Evolutionary conservation across 1,140 invertebrate species (phyloP).

Genomic region (Steinernema khuongi): DNA sequence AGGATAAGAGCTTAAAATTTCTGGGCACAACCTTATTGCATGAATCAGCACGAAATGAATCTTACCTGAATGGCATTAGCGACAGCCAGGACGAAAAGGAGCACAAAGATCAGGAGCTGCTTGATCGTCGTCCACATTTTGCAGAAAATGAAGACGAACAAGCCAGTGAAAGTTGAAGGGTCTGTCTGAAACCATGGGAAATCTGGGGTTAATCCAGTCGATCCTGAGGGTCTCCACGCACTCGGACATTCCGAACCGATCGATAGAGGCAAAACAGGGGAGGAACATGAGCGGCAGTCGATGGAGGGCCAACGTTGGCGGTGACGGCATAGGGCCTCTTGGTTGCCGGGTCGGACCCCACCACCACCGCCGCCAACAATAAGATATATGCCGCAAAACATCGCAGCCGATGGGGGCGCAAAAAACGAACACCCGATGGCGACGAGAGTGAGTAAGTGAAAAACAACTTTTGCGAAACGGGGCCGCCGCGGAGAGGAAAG

Average conservation of each 20-base stretch:
- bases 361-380: not conserved
- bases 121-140: not conserved
- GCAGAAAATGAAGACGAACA: not conserved
- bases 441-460: conserved; percentile 8
- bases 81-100: not conserved
- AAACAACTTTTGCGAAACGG: conserved; percentile 15
- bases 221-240: not conserved
- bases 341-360: not conserved
- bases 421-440: not conserved
- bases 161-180: not conserved
- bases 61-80: not conserved
- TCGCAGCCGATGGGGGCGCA: not conserved
- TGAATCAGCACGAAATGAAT: too few relatives aligned
- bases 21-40: not conserved
- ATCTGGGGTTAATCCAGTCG: not conserved
- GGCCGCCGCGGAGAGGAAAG: not conserved
- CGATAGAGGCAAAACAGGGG: not conserved
- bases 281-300: not conserved
- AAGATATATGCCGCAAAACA: conserved; percentile 8
- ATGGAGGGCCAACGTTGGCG: not conserved
- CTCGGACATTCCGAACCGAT: not conserved
- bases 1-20: not conserved
- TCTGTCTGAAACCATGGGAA: not conserved
- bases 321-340: conserved; percentile 8
- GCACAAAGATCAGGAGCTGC: not conserved